Conservation (phyloP, 1,140 invertebrate species). For the Pachypsylla venusta region DNA sequence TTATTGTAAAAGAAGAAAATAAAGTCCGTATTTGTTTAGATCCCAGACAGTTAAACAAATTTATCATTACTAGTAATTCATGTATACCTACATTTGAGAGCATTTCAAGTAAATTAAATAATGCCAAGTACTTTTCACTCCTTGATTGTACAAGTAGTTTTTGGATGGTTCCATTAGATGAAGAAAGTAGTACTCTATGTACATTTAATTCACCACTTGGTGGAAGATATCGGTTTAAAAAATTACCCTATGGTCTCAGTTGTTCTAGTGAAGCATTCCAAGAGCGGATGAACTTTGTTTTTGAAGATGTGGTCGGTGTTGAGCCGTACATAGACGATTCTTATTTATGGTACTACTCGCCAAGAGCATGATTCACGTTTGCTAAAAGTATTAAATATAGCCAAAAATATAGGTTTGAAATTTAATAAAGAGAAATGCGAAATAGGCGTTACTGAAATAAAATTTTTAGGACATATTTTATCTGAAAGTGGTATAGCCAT, state of each 20-base stretch:
- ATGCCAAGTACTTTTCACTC: slow-evolving; percentile 30
- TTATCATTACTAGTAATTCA: slow-evolving; percentile 30
- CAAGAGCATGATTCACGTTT: slow-evolving; percentile 23
- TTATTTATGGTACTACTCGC: slow-evolving; percentile 17
- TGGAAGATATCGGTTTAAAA: slow-evolving; percentile 27
- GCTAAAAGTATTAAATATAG: slow-evolving; percentile 20
- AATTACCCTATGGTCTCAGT: slow-evolving; percentile 27
- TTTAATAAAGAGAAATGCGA: slow-evolving; percentile 17
- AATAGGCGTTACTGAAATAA: slow-evolving; percentile 20
- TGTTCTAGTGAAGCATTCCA: slow-evolving; percentile 24
- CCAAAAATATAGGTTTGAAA: slow-evolving; percentile 8
- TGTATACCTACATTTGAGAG: slow-evolving; percentile 32
- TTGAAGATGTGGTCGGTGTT: slow-evolving; percentile 21
- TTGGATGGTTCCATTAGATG: slow-evolving; percentile 29
- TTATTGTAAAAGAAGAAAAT: slow-evolving; percentile 33
- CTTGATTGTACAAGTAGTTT: neutral
- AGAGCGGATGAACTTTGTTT: slow-evolving; percentile 19
- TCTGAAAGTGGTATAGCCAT: slow-evolving; percentile 24
- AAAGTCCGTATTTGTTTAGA: slow-evolving; percentile 35
- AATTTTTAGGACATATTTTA: slow-evolving; percentile 31
- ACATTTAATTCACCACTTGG: slow-evolving; percentile 28
- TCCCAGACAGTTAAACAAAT: slow-evolving; percentile 33
- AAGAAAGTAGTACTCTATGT: slow-evolving; percentile 24
- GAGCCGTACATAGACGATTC: slow-evolving; percentile 26
- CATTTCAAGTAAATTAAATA: slow-evolving; percentile 25